Base-by-base conservation (phyloP, 2,888 invertebrate genomes). In the Sturmia bella region DNA sequence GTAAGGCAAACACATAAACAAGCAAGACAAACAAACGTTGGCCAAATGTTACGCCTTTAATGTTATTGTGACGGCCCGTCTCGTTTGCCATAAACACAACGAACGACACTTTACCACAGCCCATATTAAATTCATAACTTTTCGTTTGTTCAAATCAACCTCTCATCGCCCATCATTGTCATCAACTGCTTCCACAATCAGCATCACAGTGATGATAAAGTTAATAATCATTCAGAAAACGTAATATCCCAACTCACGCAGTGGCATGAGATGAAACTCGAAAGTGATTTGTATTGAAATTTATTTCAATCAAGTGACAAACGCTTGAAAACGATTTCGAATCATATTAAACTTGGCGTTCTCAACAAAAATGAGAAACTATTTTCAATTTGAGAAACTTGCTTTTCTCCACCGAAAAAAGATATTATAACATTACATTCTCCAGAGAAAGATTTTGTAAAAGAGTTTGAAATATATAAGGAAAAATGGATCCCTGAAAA, bases 1-100 rank as follows among this genome's bases (percentile, higher is more conserved):
- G n/a, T 48, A n/a, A 17, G n/a, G 19, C n/a, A 27, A 5, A 32
- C 54, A 52, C 9, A 43, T 54, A 52, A 17, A 63, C 61, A 63
- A 21, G 45, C 12, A 54, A 76, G 57, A 39, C n/a, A 54, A 69
- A 54, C 39, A 69, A 45, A 54, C 12, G 37, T 54, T 37, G 15
- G 32, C 9, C 59, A 50, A 48, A 21, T 50, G 74, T 78, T 77
- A 69, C 75, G 73, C 76, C 72, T 74, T 64, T 64, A 80, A 75
- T 64, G 56, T 50, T 63, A 69, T 74, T 68, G 54, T 63, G 54
- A 69, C 63, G 37, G 66, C 32, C 48, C 41, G 19, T 24, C 3
- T 19, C n/a, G n/a, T n/a, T n/a, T n/a, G n/a, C 43, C 21, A 57
- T 17, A 39, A 39, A 32, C 19, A 52, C n/a, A n/a, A n/a, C 45